Evolutionary conservation across 1,140 invertebrate genomes (phyloP).

Genomic region (Drosophila parabipectinata): DNA sequence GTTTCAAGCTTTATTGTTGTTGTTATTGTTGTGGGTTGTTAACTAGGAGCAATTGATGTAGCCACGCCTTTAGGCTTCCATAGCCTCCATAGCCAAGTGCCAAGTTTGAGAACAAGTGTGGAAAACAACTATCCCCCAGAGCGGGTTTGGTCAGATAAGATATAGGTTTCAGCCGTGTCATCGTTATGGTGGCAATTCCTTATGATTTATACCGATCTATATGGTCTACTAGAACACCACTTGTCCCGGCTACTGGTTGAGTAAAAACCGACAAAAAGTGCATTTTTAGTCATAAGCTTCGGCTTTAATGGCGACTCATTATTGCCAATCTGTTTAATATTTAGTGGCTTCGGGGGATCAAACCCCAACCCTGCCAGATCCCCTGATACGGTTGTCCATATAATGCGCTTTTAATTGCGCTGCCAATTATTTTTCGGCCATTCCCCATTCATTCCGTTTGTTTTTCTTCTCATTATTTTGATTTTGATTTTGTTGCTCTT

Average conservation of each 20-base stretch:
- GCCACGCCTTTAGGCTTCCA: background rate
- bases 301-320: background rate
- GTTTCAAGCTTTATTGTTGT: background rate
- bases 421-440: constrained; percentile 7
- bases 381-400: constrained; percentile 8
- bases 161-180: constrained; percentile 13
- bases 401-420: constrained; percentile 49
- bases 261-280: background rate
- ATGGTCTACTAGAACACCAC: too few species aligned
- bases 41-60: background rate
- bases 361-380: background rate
- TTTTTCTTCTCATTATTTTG: constrained; percentile 29
- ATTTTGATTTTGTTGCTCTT: constrained; percentile 52
- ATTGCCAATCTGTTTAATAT: background rate
- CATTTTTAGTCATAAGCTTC: background rate
- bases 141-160: constrained; percentile 19
- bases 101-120: background rate
- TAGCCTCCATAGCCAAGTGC: background rate
- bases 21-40: background rate
- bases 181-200: constrained; percentile 1
- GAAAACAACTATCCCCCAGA: background rate
- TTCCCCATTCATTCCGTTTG: constrained; percentile 1
- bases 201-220: constrained; percentile 6
- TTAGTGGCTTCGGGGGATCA: background rate
- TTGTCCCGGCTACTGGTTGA: too few species aligned